Evolutionary conservation across 2,888 invertebrate genomes (phyloP).

Genomic region (Junonia oenone): DNA sequence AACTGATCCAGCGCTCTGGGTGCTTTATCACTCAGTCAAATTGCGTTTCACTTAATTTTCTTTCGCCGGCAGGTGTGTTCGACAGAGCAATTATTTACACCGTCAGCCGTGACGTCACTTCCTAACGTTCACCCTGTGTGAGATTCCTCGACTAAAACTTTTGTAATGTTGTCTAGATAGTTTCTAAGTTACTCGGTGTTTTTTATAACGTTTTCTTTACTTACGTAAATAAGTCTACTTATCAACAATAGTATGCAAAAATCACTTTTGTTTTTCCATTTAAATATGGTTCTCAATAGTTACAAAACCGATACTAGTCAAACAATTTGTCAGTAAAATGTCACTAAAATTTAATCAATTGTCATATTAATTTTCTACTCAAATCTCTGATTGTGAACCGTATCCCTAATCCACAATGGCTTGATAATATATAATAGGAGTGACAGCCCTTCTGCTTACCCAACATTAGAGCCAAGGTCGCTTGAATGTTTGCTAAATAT

Average conservation of each 20-base stretch:
- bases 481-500: slow-evolving; percentile 66
- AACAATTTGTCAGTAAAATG: background rate
- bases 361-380: slow-evolving; percentile 38
- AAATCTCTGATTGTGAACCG: slow-evolving; percentile 40
- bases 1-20: slow-evolving; percentile 68
- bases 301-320: background rate
- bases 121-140: slow-evolving; percentile 39
- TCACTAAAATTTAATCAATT: slow-evolving; percentile 3
- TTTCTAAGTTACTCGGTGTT: slow-evolving; percentile 48
- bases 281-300: background rate
- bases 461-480: slow-evolving; percentile 63
- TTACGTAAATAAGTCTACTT: background rate
- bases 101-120: slow-evolving; percentile 69
- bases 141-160: slow-evolving; percentile 53
- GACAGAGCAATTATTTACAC: slow-evolving; percentile 79
- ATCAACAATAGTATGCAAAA: background rate
- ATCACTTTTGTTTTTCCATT: background rate
- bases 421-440: slow-evolving; percentile 49
- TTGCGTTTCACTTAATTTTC: slow-evolving; percentile 79
- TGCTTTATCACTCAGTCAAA: slow-evolving; percentile 79
- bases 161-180: slow-evolving; percentile 58
- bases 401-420: slow-evolving; percentile 40
- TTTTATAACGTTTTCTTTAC: slow-evolving; percentile 23
- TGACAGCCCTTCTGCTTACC: slow-evolving; percentile 54
- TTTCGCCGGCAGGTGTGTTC: slow-evolving; percentile 78